Conservation (phyloP, 2,888 invertebrate genomes). For the Megaustenia siamemsis region DNA sequence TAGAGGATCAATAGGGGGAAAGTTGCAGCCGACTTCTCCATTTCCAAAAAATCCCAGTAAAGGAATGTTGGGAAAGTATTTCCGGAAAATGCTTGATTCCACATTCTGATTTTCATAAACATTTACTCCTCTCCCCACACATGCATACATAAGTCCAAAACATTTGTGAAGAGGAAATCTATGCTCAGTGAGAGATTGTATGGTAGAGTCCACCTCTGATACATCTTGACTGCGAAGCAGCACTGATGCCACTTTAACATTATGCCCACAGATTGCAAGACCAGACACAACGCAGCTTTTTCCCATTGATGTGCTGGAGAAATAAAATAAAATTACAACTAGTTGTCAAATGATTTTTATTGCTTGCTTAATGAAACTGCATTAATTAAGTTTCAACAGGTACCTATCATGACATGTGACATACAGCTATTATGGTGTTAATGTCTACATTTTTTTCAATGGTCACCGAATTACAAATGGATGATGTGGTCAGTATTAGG, state of each 20-base stretch:
- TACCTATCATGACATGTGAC: too few relatives aligned
- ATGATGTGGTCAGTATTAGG: too few relatives aligned
- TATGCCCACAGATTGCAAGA: constrained; percentile 66
- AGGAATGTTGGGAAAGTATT: constrained; percentile 80
- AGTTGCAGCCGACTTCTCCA: constrained; percentile 81
- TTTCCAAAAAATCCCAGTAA: constrained; percentile 81
- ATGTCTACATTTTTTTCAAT: too few relatives aligned
- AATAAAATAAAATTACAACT: too few relatives aligned
- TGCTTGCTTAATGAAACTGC: too few relatives aligned
- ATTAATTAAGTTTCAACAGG: too few relatives aligned
- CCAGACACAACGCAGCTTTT: constrained; percentile 58
- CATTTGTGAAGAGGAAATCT: constrained; percentile 65
- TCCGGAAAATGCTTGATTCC: constrained; percentile 79
- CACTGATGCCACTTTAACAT: constrained; percentile 67
- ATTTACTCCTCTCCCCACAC: constrained; percentile 79
- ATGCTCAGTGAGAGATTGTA: constrained; percentile 64
- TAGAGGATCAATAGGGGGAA: constrained; percentile 54
- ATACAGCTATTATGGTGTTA: too few relatives aligned
- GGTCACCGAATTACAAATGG: too few relatives aligned
- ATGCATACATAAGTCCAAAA: constrained; percentile 81
- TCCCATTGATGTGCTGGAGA: constrained; percentile 48
- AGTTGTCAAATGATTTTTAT: too few relatives aligned
- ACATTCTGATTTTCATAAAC: constrained; percentile 75
- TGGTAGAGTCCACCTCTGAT: constrained; percentile 62
- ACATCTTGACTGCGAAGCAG: constrained; percentile 61